phyloP scores from a whole-genome alignment of 2,113 vertebrate genomes.

The Nesoenas mayeri region DNA sequence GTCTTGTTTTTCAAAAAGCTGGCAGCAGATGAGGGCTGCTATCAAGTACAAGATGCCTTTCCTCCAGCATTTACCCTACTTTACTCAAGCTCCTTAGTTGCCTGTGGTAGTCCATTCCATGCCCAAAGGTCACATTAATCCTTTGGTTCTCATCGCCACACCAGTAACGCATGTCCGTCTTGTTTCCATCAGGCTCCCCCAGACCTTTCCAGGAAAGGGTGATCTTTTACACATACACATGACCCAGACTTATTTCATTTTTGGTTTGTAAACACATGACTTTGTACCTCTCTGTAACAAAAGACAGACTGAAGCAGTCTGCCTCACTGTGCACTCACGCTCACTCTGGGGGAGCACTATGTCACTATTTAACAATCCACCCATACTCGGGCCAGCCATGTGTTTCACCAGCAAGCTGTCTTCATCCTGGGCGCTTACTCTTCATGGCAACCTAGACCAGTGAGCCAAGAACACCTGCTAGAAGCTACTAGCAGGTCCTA shows the following conservation, averaged over 20 bases:
- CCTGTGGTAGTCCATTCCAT: not conserved
- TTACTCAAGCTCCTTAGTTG: not conserved
- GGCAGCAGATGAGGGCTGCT: not conserved
- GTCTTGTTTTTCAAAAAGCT: not conserved
- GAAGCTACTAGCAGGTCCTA: not conserved
- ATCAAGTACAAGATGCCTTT: not conserved
- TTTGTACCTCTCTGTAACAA: not conserved
- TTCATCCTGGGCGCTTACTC: not conserved
- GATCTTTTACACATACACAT: not conserved
- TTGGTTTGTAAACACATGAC: not conserved
- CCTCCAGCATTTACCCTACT: not conserved
- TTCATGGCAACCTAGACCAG: not conserved
- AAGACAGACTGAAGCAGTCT: not conserved
- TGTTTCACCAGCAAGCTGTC: not conserved
- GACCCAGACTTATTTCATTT: not conserved
- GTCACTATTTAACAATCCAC: not conserved
- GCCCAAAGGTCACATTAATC: not conserved
- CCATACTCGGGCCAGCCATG: rapidly evolving
- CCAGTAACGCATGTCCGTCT: not conserved
- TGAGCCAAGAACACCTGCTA: not conserved
- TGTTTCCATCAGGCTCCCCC: not conserved
- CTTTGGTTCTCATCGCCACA: not conserved
- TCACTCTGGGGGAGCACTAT: not conserved
- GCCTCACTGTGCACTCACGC: not conserved
- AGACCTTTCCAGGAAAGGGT: not conserved